These are phyloP conservation scores for Choristoneura rosaceana DNA, from an alignment of 2,888 invertebrate genomes.

Conservation along the genomic window DNA sequence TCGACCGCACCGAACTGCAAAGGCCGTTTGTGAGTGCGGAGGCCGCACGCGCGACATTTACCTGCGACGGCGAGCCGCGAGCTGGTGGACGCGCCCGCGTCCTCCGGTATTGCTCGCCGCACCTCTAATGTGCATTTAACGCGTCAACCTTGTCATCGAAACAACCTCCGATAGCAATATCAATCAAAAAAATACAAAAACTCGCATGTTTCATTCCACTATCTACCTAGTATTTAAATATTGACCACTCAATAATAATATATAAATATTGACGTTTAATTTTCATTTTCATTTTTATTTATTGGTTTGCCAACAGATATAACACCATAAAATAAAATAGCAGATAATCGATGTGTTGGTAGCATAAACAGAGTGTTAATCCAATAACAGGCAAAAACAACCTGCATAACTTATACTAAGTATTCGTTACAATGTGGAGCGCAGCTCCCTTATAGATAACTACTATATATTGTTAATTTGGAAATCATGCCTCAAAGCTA, in stretches of 20 bases:
- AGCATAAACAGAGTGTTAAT: too few relatives aligned
- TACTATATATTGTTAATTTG: too few relatives aligned
- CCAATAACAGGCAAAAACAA: too few relatives aligned
- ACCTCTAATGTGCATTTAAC: slow-evolving; percentile 37
- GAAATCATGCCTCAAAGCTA: neutral
- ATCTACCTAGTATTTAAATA: neutral
- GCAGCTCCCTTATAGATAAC: too few relatives aligned
- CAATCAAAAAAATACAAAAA: neutral
- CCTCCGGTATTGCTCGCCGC: slow-evolving; percentile 51
- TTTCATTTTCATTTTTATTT: too few relatives aligned
- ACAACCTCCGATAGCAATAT: neutral
- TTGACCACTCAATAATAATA: neutral
- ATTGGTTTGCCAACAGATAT: too few relatives aligned
- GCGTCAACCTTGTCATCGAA: neutral
- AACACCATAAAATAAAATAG: too few relatives aligned
- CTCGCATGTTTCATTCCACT: neutral
- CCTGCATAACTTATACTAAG: too few relatives aligned
- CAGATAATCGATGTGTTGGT: too few relatives aligned
- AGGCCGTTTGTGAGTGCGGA: slow-evolving; percentile 84
- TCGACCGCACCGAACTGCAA: slow-evolving; percentile 84
- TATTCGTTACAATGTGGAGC: too few relatives aligned
- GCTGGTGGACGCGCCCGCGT: slow-evolving; percentile 63
- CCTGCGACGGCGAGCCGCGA: slow-evolving; percentile 51
- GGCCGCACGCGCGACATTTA: slow-evolving; percentile 81
- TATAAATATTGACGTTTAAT: neutral